Evolutionary conservation across 2,113 vertebrate genomes (phyloP), one percentile per base, ranked within the genome.

Genomic region (Electrona antarctica): DNA sequence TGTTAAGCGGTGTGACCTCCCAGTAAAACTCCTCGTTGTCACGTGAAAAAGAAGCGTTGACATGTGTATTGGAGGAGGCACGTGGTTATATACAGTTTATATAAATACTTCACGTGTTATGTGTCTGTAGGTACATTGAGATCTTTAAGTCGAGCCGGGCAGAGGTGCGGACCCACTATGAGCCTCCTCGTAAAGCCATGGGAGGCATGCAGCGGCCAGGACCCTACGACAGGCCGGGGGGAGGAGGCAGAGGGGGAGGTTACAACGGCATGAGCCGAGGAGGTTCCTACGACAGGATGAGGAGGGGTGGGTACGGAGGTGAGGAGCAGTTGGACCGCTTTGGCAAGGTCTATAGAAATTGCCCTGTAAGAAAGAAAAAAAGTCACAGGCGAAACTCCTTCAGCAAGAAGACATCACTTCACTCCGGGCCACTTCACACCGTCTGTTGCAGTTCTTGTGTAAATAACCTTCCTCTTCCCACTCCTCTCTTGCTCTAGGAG

Each of bases 111-210:
- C 47, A 47, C 9, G 45, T 76, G 60, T 8, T 74, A 41, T 29
- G 51, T 73, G 67, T 78, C 51, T 59, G 13, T 77, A 97, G 96
- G 95, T 97, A 97, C 87, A 96, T 97, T 76, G 95, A 97, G 92
- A 97, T 97, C 89, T 97, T 97, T 94, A 96, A 97, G 93, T 96
- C 95, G 83, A 97, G 95, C 45, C 93, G 95, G 51, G 95, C 95
- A 0, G 96, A 97, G 89, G 95, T 97, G 80, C 93, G 96, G 76
- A 96, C 96, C 77, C 93, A 97, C 59, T 96, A 97, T 79, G 95
- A 97, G 83, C 95, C 95, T 67, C 94, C 94, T 15, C 93, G 95
- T 74, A 97, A 96, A 84, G 90, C 94, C 64, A 74, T 95, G 93
- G 93, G 14, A 2, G 14, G 94, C 47, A 95, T 95, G 94, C 94